Base-by-base conservation (phyloP, 2,888 invertebrate genomes). In the Agrochola litura region DNA sequence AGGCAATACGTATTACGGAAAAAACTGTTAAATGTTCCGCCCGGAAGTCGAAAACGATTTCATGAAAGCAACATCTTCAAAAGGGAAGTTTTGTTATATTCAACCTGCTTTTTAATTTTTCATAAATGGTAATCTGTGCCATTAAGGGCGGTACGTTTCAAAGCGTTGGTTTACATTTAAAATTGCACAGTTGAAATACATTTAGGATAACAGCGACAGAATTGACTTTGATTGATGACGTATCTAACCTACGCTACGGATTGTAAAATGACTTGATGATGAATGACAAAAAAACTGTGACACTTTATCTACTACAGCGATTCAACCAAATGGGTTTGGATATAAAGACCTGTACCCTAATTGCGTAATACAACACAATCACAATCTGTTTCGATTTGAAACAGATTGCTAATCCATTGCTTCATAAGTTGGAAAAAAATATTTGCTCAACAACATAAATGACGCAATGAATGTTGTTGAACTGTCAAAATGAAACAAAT, bases 1-100 rank as follows among this genome's bases (percentile, higher is more conserved):
- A 84, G 92, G 96, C 94, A 89, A 91, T 92, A 92, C 91, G 82
- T 85, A 85, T 84, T 86, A 90, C 91, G 91, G 82, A 86, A 90
- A 89, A 89, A 90, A 87, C 84, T 89, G 88, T 90, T 92, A 87
- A 88, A 88, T 89, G 87, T 85, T 87, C 79, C 81, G 81, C 81
- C 76, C 79, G 81, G 68, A 86, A 79, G 81, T 78, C 73, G 77
- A 80, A 76, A 81, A 75, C 72, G 70, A 73, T 82, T 86, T 77
- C 61, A 77, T 74, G 77, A 80, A 78, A 77, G 72, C 71, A 80
- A 77, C 66, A 78, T 76, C 76, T 75, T 85, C 71, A 77, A 80
- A 76, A 70, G 68, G 76, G 76, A 82, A 82, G 61, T 73, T 84
- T 71, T 71, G 63, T 61, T 76, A 70, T 68, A 63, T 71, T 37